Conservation (phyloP, 2,888 invertebrate species). For the Meghimatium bilineatum region DNA sequence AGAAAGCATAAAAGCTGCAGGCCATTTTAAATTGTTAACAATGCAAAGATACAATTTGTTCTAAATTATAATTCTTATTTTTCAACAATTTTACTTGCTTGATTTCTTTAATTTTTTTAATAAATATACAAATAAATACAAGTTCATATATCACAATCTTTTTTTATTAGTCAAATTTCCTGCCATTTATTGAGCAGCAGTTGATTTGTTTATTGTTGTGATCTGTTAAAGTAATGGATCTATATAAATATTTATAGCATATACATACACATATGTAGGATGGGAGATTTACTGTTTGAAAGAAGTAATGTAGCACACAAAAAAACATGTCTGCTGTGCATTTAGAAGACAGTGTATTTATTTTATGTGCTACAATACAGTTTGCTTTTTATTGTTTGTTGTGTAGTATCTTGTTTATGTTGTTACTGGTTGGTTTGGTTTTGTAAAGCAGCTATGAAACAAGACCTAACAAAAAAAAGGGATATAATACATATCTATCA, state of each 20-base stretch:
- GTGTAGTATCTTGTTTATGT: not conserved
- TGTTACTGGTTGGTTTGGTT: not conserved
- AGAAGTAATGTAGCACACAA: not conserved
- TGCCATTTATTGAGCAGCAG: not conserved
- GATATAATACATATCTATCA: too few species aligned
- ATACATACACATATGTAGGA: not conserved
- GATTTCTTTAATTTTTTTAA: not conserved
- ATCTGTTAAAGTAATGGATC: not conserved
- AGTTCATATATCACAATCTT: not conserved
- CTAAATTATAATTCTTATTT: not conserved
- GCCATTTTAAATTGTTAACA: too few species aligned
- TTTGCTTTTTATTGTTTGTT: not conserved
- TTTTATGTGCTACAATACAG: not conserved
- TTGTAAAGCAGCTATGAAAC: not conserved
- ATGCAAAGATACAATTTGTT: not conserved
- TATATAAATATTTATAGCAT: not conserved
- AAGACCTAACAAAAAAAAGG: slow-evolving; percentile 13
- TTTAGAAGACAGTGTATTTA: not conserved
- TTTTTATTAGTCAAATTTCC: not conserved
- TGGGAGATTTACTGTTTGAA: not conserved
- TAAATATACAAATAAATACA: not conserved
- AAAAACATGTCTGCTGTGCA: not conserved
- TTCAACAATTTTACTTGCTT: not conserved
- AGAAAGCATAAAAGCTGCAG: too few species aligned
- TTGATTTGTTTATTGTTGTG: too few species aligned